Evolutionary conservation across 2,888 invertebrate genomes (phyloP).

Genomic region (Glyphotaelius pellucidus): DNA sequence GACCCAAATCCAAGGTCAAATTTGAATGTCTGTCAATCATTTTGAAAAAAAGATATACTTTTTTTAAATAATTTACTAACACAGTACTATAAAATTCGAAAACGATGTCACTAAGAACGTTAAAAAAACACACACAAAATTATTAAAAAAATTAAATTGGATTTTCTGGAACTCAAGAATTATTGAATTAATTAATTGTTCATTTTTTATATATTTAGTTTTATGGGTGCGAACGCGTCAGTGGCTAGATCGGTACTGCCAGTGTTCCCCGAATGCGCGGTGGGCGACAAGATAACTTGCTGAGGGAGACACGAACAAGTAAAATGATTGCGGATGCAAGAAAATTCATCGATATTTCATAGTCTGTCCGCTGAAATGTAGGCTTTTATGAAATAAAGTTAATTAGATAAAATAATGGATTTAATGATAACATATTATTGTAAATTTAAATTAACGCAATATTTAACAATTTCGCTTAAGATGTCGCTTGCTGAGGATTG

Average conservation of each 20-base stretch:
- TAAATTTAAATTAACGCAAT: too few relatives aligned
- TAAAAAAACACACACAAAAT: background rate
- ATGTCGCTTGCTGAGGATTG: too few relatives aligned
- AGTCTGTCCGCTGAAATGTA: background rate
- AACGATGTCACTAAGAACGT: background rate
- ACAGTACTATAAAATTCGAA: background rate
- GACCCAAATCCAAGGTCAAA: conserved; percentile 50
- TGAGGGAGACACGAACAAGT: background rate
- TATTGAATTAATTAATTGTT: background rate
- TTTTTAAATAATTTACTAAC: background rate
- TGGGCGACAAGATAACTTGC: background rate
- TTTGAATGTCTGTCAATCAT: conserved; percentile 53
- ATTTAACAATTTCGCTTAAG: too few relatives aligned
- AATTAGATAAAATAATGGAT: background rate
- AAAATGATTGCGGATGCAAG: background rate
- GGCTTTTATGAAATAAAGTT: background rate
- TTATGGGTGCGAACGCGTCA: background rate
- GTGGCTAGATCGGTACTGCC: background rate
- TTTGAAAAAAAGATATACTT: conserved; percentile 20
- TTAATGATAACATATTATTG: too few relatives aligned
- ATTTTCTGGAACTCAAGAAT: background rate
- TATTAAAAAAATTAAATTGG: background rate
- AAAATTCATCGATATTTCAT: conserved; percentile 18
- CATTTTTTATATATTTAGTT: background rate
- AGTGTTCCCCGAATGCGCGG: background rate